Evolutionary conservation across 2,797 vertebrate genomes (phyloP), one percentile per base, ranked within the genome.

Genomic region (Xiphophorus birchmanni): DNA sequence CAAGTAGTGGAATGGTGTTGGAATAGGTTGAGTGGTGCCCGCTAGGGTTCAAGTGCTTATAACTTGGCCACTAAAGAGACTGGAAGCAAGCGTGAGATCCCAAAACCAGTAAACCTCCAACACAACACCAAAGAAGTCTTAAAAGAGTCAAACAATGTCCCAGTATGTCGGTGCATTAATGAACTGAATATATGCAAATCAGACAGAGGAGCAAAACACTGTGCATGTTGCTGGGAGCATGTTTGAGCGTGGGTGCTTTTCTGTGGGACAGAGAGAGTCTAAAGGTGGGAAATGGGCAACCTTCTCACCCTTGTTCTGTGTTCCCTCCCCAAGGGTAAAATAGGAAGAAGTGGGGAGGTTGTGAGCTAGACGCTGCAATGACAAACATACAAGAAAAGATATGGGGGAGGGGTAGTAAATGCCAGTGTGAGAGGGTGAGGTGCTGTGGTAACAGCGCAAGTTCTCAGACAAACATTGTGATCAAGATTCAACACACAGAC

Each of bases 211-310:
- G 79, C 60, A 80, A 88, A 88, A 88, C 85, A 87, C 81, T 77
- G 79, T 86, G 90, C 88, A 87, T 91, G 90, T 80, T 45, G 87
- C 76, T 86, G 79, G 84, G 88, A 81, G 88, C 81, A 84, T 82
- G 87, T 85, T 84, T 65, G 89, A 83, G 81, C 67, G 74, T 10
- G 74, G 82, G 76, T 81, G 84, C 83, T 76, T 87, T 90, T 90
- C 87, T 90, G 85, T 90, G 85, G 84, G 89, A 92, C 77, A 78
- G 81, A 78, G 86, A 85, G 86, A 90, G 85, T 87, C 89, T 80
- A 89, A 89, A 95, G 95, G 95, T 96, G 96, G 95, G 96, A 96
- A 96, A 94, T 86, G 81, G 88, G 90, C 92, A 96, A 96, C 95
- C 95, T 95, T 90, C 92, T 96, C 93, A 96, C 95, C 95, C 92